Conservation (phyloP, 2,113 vertebrate genomes). For the Sphyrna mokarran region DNA sequence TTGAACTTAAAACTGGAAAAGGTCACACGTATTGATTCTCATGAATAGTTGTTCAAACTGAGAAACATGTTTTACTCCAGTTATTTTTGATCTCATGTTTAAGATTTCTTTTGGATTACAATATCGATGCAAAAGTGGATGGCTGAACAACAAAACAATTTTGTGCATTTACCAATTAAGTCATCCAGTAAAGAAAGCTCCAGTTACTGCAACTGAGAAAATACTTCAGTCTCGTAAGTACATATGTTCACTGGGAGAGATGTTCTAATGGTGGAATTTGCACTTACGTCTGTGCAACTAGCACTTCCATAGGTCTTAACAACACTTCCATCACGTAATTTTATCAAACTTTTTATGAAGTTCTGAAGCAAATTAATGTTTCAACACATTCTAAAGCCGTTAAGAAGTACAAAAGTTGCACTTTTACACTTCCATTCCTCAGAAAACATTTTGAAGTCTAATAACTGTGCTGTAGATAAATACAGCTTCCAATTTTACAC, state of each 20-base stretch:
- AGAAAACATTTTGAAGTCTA: background rate
- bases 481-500: background rate
- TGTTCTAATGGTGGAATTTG: background rate
- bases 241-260: background rate
- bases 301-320: background rate
- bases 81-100: background rate
- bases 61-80: too few species aligned
- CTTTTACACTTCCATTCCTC: background rate
- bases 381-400: background rate
- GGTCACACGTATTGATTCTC: too few species aligned
- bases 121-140: background rate
- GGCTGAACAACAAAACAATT: background rate
- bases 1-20: background rate
- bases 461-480: background rate
- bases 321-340: background rate
- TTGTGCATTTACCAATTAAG: background rate
- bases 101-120: background rate
- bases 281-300: constrained; percentile 18
- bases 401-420: background rate
- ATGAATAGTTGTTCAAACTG: background rate
- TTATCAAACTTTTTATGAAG: background rate
- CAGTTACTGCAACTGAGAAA: constrained; percentile 13
- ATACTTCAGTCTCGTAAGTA: background rate
- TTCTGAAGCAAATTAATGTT: background rate
- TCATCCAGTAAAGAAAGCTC: background rate